A percentile compares a stretch with the other conserved stretches of the same genome.
These are phyloP conservation scores for Periophthalmodon schlosseri DNA, from an alignment of 2,113 vertebrate species.

Conservation along the genomic window DNA sequence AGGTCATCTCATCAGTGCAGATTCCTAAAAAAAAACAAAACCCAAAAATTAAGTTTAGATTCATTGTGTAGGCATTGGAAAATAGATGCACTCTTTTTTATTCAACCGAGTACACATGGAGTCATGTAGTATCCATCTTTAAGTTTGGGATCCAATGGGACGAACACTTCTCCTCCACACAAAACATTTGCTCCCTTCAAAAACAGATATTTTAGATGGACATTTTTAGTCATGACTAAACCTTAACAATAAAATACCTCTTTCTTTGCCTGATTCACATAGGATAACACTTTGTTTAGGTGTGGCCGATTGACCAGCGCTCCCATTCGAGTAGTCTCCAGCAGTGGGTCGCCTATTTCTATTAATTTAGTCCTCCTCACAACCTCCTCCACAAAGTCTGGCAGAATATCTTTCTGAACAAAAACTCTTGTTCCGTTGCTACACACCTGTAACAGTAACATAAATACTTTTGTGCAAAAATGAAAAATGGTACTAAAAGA, in stretches of 20 bases:
- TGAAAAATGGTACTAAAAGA: neutral
- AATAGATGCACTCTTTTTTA: neutral
- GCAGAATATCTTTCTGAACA: slow-evolving; percentile 85
- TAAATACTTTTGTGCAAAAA: neutral
- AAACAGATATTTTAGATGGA: neutral
- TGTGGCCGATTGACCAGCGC: slow-evolving; percentile 88
- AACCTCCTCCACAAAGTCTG: slow-evolving; percentile 87
- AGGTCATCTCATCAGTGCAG: slow-evolving; percentile 92
- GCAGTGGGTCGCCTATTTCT: slow-evolving; percentile 88
- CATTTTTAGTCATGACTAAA: neutral
- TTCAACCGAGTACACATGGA: slow-evolving; percentile 89
- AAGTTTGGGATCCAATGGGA: slow-evolving; percentile 86
- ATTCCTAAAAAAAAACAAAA: slow-evolving; percentile 69
- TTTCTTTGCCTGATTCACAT: slow-evolving; percentile 83
- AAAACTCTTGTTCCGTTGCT: slow-evolving; percentile 94
- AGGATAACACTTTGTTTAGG: slow-evolving; percentile 87
- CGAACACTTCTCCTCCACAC: slow-evolving; percentile 85
- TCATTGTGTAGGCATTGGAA: neutral
- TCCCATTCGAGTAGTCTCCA: slow-evolving; percentile 92
- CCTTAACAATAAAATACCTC: slow-evolving; percentile 74
- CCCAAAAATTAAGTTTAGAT: neutral
- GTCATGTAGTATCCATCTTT: slow-evolving; percentile 90
- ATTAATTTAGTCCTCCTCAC: slow-evolving; percentile 87
- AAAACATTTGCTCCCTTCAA: slow-evolving; percentile 88
- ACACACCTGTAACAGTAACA: slow-evolving; percentile 82